Conservation (phyloP, 2,888 invertebrate genomes). For the Cheilosia impressa region DNA sequence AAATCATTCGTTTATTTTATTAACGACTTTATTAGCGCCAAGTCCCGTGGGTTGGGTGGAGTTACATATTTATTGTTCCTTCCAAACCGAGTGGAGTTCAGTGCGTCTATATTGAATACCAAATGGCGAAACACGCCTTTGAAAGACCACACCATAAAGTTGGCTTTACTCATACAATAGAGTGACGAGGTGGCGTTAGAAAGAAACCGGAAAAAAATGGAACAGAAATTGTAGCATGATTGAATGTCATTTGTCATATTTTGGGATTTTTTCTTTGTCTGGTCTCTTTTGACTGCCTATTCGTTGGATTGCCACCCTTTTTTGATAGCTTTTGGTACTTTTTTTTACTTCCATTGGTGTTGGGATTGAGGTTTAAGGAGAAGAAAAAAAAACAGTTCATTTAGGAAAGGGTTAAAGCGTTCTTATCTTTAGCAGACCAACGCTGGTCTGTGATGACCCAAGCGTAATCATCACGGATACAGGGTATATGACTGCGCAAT, state of each 20-base stretch:
- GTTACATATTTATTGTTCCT: not conserved
- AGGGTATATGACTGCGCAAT: conserved; percentile 46
- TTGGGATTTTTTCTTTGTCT: conserved; percentile 44
- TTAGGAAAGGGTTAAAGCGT: conserved; percentile 52
- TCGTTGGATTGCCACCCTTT: conserved; percentile 16
- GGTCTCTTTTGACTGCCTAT: conserved; percentile 21
- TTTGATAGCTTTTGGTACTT: conserved; percentile 6
- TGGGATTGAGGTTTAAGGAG: conserved; percentile 42
- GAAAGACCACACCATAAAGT: conserved; percentile 43
- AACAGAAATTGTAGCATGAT: conserved; percentile 80
- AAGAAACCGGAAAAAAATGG: conserved; percentile 3
- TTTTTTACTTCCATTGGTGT: conserved; percentile 40
- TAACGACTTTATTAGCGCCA: conserved; percentile 67
- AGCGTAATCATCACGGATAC: conserved; percentile 39
- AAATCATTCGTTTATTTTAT: conserved; percentile 73
- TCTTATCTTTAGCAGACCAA: conserved; percentile 64
- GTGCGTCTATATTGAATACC: conserved; percentile 9
- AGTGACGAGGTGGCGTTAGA: conserved; percentile 2
- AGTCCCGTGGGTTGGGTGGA: conserved; percentile 7
- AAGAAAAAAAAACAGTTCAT: not conserved
- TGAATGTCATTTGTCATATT: conserved; percentile 83
- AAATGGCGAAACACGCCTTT: conserved; percentile 48
- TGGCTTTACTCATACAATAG: conserved; percentile 35
- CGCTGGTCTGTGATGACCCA: conserved; percentile 25
- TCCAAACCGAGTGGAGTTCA: not conserved